These are phyloP conservation scores for Cygnus buccinator DNA, from an alignment of 2,113 vertebrate species.

Conservation along the genomic window DNA sequence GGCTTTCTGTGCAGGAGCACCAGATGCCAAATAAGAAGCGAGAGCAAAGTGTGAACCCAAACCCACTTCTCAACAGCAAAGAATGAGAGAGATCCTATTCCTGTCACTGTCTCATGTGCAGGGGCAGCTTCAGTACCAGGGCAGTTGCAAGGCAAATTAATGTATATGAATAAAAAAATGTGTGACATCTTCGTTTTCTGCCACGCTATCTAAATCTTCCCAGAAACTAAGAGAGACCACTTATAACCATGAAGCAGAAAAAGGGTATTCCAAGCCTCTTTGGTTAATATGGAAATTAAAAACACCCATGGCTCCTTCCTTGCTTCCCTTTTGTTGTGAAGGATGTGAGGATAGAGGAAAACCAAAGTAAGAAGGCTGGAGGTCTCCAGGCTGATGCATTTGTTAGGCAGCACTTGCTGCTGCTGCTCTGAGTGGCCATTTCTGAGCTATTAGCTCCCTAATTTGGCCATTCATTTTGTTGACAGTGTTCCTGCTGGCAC, in stretches of 20 bases:
- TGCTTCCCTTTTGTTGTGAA: not conserved
- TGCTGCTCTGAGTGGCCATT: not conserved
- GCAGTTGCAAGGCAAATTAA: not conserved
- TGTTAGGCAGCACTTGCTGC: not conserved
- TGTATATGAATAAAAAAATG: not conserved
- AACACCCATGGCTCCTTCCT: not conserved
- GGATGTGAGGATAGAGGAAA: not conserved
- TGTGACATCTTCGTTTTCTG: not conserved
- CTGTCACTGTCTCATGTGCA: rapidly evolving
- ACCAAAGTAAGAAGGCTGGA: not conserved
- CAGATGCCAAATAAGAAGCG: not conserved
- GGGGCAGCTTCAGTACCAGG: not conserved
- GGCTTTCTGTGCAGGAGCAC: not conserved
- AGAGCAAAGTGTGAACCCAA: constrained; percentile 25
- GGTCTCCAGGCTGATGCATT: not conserved
- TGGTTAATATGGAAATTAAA: not conserved
- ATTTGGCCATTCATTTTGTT: not conserved
- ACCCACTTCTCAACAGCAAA: not conserved
- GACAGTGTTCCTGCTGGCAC: not conserved
- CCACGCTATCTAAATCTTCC: not conserved
- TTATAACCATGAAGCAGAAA: not conserved
- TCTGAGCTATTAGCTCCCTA: not conserved
- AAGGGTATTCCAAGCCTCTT: rapidly evolving
- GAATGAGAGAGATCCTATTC: not conserved
- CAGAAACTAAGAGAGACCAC: not conserved